Conservation (phyloP, 2,113 vertebrate genomes). For the human (Homo sapiens) region GRCh38 chr11:76052501-76053000, state of each 20-base stretch:
- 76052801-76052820: background rate
- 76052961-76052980: no score
- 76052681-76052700: background rate
- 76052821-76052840: background rate
- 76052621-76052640: background rate
- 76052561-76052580: background rate
- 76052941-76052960: no score
- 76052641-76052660: background rate
- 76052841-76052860: background rate
- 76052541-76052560: background rate
- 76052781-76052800: background rate
- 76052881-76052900: background rate
- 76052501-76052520: background rate
- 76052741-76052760: background rate
- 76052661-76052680: background rate
- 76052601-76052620: background rate
- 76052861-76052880: slow-evolving; percentile 7
- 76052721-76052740: background rate
- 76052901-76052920: background rate
- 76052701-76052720: background rate
- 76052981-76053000: background rate
- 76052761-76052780: background rate
- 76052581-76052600: background rate
- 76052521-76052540: background rate
- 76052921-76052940: background rate